Conservation (phyloP, 2,113 vertebrate genomes). For the Balaeniceps rex region DNA sequence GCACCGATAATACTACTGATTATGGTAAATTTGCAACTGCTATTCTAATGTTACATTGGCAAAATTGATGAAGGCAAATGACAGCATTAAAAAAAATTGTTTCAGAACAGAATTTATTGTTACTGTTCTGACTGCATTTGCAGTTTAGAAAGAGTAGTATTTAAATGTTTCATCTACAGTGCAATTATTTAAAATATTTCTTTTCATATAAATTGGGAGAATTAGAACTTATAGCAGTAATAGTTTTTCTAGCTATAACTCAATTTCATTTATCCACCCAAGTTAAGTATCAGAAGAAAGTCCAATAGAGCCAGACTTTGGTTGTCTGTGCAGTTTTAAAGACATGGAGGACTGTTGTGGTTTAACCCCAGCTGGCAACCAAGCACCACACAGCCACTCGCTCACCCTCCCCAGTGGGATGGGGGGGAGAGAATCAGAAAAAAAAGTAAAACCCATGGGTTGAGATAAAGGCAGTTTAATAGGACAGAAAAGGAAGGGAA, state of each 20-base stretch:
- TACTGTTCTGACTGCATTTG: background rate
- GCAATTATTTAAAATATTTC: background rate
- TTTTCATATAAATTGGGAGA: background rate
- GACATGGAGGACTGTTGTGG: too few species aligned
- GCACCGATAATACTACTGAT: background rate
- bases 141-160: background rate
- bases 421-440: too few species aligned
- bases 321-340: constrained; percentile 29
- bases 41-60: background rate
- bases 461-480: too few species aligned
- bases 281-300: background rate
- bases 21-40: background rate
- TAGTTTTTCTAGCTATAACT: background rate
- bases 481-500: too few species aligned
- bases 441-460: too few species aligned
- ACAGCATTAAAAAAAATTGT: background rate
- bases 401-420: too few species aligned
- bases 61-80: background rate
- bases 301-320: background rate
- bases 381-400: too few species aligned
- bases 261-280: background rate
- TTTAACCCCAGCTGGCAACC: too few species aligned
- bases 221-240: background rate
- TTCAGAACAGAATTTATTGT: background rate
- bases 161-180: background rate